Conservation (phyloP, 2,888 invertebrate genomes). For the Axea sp. region DNA sequence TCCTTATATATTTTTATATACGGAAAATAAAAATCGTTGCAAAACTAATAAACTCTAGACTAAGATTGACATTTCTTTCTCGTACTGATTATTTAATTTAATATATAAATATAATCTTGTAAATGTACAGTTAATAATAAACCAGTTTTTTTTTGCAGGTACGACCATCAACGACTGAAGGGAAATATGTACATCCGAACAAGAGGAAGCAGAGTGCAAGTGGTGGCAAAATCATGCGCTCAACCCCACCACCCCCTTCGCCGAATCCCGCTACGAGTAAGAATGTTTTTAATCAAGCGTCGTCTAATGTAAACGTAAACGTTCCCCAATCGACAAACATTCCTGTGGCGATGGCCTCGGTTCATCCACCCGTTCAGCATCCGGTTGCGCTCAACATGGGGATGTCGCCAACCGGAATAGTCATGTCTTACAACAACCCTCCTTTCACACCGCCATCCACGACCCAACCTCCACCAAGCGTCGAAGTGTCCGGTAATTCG, state of each 20-base stretch:
- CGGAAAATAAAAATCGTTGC: too few relatives aligned
- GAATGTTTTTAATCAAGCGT: slow-evolving; percentile 74
- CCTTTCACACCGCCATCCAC: slow-evolving; percentile 76
- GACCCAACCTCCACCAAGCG: slow-evolving; percentile 73
- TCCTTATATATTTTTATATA: too few relatives aligned
- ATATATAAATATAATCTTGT: too few relatives aligned
- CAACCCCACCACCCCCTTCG: slow-evolving; percentile 81
- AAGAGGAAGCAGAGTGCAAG: slow-evolving; percentile 85
- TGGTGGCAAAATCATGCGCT: slow-evolving; percentile 84
- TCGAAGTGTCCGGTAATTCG: slow-evolving; percentile 69
- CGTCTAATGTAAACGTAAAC: slow-evolving; percentile 70
- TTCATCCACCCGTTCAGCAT: slow-evolving; percentile 74
- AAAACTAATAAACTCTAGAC: too few relatives aligned
- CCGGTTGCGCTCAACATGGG: slow-evolving; percentile 75
- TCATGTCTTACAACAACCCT: slow-evolving; percentile 75
- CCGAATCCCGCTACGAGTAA: slow-evolving; percentile 75
- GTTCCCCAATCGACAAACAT: slow-evolving; percentile 74
- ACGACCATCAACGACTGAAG: slow-evolving; percentile 76
- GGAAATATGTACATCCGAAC: slow-evolving; percentile 89
- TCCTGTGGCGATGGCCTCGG: slow-evolving; percentile 73
- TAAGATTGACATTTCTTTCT: too few relatives aligned
- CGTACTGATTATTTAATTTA: too few relatives aligned
- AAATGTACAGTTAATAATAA: too few relatives aligned
- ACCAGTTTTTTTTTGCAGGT: too few relatives aligned
- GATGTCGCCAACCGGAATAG: slow-evolving; percentile 76